A percentile compares a stretch with the other conserved stretches of the same genome.
Conservation (phyloP, 2,888 invertebrate species). For the Metellina segmentata region DNA sequence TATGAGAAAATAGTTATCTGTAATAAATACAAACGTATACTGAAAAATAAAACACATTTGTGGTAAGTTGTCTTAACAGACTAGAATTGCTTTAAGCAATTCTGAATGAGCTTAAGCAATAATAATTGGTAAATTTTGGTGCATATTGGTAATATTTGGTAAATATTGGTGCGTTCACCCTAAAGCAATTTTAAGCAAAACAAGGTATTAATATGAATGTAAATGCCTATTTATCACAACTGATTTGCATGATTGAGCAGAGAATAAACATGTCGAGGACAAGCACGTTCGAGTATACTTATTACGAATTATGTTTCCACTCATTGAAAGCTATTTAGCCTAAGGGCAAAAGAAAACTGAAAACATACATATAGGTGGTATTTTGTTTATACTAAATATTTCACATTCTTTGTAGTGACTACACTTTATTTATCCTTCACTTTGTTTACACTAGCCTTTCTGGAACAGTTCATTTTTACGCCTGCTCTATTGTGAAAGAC, state of each 20-base stretch:
- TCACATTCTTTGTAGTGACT: neutral
- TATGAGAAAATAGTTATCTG: neutral
- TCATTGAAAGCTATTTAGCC: neutral
- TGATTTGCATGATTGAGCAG: neutral
- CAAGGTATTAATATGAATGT: neutral
- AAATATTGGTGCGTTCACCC: neutral
- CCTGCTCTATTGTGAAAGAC: slow-evolving; percentile 2
- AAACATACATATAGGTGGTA: neutral
- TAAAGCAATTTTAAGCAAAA: neutral
- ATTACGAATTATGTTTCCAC: neutral
- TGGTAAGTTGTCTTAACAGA: too few relatives aligned
- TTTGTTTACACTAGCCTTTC: slow-evolving; percentile 20
- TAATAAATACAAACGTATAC: neutral
- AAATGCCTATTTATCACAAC: neutral
- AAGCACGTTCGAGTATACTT: neutral
- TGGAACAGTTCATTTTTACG: slow-evolving; percentile 17
- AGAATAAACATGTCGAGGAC: neutral
- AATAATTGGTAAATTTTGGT: neutral
- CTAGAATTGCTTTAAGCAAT: too few relatives aligned
- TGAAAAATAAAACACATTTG: too few relatives aligned
- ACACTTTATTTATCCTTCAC: slow-evolving; percentile 27
- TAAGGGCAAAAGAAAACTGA: neutral
- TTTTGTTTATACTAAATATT: slow-evolving; percentile 9
- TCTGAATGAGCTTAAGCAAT: too few relatives aligned
- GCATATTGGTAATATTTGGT: neutral